These are phyloP conservation scores for Autographa pulchrina DNA, from an alignment of 2,888 invertebrate genomes.

Conservation along the genomic window DNA sequence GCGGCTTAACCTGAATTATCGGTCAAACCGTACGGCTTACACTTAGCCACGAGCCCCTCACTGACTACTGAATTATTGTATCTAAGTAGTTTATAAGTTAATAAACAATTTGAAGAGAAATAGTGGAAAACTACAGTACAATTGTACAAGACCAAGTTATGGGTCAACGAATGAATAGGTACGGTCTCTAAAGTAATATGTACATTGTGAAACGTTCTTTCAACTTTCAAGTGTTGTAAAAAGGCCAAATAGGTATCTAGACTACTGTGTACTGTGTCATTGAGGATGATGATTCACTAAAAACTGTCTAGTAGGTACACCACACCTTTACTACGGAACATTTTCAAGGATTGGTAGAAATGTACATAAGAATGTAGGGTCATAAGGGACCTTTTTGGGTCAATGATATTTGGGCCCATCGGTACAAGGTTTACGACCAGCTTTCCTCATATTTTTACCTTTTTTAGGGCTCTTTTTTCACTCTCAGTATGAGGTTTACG, in stretches of 20 bases:
- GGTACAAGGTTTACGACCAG: background rate
- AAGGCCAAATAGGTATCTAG: background rate
- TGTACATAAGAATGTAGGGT: background rate
- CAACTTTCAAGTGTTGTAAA: background rate
- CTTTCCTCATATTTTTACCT: slow-evolving; percentile 2
- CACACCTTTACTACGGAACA: background rate
- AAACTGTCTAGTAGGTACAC: no score
- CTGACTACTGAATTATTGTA: no score
- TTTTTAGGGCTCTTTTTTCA: background rate
- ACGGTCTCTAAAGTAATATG: background rate
- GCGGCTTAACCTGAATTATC: no score
- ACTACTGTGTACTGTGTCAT: background rate
- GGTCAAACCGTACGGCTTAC: no score
- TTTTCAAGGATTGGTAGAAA: background rate
- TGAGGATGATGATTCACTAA: background rate
- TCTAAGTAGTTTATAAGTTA: background rate
- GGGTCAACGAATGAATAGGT: background rate
- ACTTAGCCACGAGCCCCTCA: no score
- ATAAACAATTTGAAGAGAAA: background rate
- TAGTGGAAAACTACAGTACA: background rate
- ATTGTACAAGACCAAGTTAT: background rate
- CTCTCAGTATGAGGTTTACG: background rate
- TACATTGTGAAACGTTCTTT: background rate
- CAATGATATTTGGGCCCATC: background rate
- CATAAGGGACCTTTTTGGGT: slow-evolving; percentile 4